phyloP scores from a whole-genome alignment of 2,113 vertebrate genomes.

The Bufo gargarizans region DNA sequence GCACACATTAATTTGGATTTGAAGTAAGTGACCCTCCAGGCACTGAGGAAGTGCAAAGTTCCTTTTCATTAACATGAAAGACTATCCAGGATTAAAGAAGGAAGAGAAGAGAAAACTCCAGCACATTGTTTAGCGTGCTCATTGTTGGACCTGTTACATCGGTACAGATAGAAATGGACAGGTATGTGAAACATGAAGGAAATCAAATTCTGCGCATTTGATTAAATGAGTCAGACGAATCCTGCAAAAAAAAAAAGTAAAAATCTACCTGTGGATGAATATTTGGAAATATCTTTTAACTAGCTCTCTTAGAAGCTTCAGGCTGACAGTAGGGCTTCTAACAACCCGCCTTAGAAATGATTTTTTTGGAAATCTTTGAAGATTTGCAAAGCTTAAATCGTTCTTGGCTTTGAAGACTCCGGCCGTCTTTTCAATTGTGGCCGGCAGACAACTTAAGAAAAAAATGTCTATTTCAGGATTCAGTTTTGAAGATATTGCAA shows the following conservation, averaged over 20 bases:
- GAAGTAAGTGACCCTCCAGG: neutral
- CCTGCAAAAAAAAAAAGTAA: conserved; percentile 6
- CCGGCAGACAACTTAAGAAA: conserved; percentile 29
- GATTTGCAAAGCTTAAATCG: conserved; percentile 51
- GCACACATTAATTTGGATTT: neutral
- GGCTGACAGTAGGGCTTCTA: conserved; percentile 47
- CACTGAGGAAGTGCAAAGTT: neutral
- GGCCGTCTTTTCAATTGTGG: conserved; percentile 35
- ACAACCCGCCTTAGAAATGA: conserved; percentile 44
- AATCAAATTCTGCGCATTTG: conserved; percentile 23
- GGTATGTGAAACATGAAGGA: neutral
- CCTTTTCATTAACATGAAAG: neutral
- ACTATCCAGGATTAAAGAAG: neutral
- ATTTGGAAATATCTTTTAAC: conserved; percentile 49
- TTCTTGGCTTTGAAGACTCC: conserved; percentile 42
- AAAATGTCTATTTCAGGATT: conserved; percentile 42
- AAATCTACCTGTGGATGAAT: conserved; percentile 51
- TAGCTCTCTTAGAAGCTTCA: neutral
- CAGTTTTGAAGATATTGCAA: conserved; percentile 47
- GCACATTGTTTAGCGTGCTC: neutral
- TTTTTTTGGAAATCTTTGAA: conserved; percentile 52
- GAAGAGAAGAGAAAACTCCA: neutral
- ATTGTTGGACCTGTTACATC: neutral
- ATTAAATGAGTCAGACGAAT: conserved; percentile 27
- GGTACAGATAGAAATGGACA: neutral